Conservation (phyloP, 2,888 invertebrate species). For the Parnassius glacialis region DNA sequence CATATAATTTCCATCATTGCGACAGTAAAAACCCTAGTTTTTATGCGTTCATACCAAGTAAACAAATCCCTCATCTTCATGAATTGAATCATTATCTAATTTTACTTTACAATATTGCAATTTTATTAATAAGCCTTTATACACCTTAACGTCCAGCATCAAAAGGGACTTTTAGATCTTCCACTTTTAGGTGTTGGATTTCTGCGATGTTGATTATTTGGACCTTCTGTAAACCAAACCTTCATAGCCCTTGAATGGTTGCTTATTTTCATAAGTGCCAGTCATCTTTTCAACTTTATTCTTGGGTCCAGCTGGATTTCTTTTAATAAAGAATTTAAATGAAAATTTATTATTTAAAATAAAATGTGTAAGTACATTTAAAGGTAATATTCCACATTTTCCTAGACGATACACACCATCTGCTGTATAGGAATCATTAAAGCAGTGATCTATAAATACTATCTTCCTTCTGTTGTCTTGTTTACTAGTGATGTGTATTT, state of each 20-base stretch:
- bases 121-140: slow-evolving; percentile 27
- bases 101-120: slow-evolving; percentile 55
- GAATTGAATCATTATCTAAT: slow-evolving; percentile 42
- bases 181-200: slow-evolving; percentile 5
- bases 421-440: slow-evolving; percentile 57
- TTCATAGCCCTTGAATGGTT: slow-evolving; percentile 4
- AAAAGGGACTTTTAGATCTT: background rate
- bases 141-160: background rate
- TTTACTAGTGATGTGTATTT: slow-evolving; percentile 60
- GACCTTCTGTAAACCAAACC: background rate
- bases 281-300: slow-evolving; percentile 37
- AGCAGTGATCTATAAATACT: slow-evolving; percentile 62
- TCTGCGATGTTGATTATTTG: slow-evolving; percentile 9
- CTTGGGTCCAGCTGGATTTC: slow-evolving; percentile 35
- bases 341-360: slow-evolving; percentile 53
- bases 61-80: slow-evolving; percentile 34
- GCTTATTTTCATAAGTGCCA: slow-evolving; percentile 17
- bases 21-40: slow-evolving; percentile 58
- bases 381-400: slow-evolving; percentile 61
- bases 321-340: slow-evolving; percentile 60
- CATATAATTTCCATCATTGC: slow-evolving; percentile 35
- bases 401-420: slow-evolving; percentile 60
- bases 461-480: slow-evolving; percentile 55
- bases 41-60: slow-evolving; percentile 45
- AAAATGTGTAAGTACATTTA: slow-evolving; percentile 53